Evolutionary conservation across 53 echinoderm and acorn worm species (phyloP).

Genomic region (Actinopyga echinites): DNA sequence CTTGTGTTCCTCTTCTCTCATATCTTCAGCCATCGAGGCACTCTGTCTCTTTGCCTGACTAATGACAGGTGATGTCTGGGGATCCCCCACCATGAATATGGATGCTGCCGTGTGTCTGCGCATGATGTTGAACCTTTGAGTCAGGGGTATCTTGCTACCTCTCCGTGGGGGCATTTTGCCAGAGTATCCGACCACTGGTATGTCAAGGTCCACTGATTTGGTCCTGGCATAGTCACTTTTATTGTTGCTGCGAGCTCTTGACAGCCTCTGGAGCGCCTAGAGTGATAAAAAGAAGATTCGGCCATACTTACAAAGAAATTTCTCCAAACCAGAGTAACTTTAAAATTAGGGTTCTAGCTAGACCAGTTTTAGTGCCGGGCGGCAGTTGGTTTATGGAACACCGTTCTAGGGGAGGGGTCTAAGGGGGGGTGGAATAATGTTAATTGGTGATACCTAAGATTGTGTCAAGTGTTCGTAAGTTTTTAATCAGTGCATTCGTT

Average conservation of each 20-base stretch:
- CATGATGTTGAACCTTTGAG: slow-evolving; percentile 43
- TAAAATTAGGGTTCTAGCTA: too few species aligned
- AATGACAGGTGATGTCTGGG: neutral
- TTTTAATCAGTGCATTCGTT: too few species aligned
- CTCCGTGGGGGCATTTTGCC: slow-evolving; percentile 15
- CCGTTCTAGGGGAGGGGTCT: too few species aligned
- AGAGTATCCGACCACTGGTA: slow-evolving; percentile 23
- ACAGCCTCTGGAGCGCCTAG: slow-evolving; percentile 11
- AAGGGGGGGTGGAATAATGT: too few species aligned
- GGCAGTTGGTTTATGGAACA: too few species aligned
- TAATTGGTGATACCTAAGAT: too few species aligned
- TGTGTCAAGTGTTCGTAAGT: too few species aligned
- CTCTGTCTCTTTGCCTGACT: neutral
- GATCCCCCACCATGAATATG: slow-evolving; percentile 27
- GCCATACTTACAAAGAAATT: too few species aligned
- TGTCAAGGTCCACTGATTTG: slow-evolving; percentile 42
- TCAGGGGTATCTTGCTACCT: neutral
- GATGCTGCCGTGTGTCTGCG: slow-evolving; percentile 40
- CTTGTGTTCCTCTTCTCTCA: neutral
- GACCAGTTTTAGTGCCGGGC: too few species aligned
- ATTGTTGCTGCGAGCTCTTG: neutral
- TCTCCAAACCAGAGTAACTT: too few species aligned
- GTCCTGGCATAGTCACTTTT: slow-evolving; percentile 32
- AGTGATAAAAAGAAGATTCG: too few species aligned
- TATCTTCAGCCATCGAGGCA: neutral